A percentile compares a stretch with the other conserved stretches of the same genome.
Evolutionary conservation across 1,140 invertebrate genomes (phyloP).

Genomic region (Conus betulinus): DNA sequence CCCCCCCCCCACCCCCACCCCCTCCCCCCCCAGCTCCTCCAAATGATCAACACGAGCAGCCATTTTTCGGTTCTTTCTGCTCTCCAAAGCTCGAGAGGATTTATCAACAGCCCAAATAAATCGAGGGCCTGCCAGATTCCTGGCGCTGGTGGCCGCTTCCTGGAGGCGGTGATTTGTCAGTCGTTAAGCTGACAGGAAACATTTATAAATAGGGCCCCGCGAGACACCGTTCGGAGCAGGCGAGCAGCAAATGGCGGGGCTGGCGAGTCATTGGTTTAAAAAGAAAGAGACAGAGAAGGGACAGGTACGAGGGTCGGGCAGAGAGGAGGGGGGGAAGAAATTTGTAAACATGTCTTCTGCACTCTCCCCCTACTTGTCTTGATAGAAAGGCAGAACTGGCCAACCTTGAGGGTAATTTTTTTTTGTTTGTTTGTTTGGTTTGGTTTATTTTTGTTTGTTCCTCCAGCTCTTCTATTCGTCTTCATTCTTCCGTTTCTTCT

Average conservation of each 20-base stretch:
- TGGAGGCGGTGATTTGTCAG: background rate
- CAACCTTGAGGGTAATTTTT: background rate
- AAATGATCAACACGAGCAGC: background rate
- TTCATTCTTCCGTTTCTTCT: no score
- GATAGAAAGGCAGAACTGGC: background rate
- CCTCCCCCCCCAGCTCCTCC: no score
- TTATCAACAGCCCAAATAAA: conserved; percentile 11
- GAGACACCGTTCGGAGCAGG: background rate
- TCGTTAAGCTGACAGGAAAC: background rate
- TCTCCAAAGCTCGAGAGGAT: background rate
- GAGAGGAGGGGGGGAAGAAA: background rate
- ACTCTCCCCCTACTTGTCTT: background rate
- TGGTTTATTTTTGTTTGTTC: no score
- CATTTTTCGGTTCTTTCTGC: background rate
- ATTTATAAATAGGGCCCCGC: background rate
- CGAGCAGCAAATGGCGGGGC: background rate
- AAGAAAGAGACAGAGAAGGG: background rate
- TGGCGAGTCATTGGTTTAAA: background rate
- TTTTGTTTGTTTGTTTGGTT: background rate
- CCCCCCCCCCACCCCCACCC: no score
- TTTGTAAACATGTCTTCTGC: background rate
- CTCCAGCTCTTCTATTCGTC: no score
- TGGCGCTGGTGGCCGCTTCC: background rate
- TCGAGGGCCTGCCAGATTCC: background rate
- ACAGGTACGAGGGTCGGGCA: background rate